phyloP scores from a whole-genome alignment of 2,888 invertebrate genomes.

The Acrobasis repandana region DNA sequence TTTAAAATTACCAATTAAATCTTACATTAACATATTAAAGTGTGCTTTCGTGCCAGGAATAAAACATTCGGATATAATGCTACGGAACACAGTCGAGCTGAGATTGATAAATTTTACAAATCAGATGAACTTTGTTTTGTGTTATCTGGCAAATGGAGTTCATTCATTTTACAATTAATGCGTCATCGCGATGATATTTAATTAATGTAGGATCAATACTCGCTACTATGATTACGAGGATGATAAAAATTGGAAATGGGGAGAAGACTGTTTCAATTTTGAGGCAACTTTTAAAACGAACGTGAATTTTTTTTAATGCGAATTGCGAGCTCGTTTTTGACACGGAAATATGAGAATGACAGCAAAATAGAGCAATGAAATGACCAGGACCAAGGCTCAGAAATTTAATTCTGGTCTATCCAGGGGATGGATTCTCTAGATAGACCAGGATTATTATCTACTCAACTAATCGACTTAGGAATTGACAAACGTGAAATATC shows the following conservation, averaged over 20 bases:
- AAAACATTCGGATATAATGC: constrained; percentile 27
- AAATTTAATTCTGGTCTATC: no score
- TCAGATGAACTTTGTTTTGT: constrained; percentile 14
- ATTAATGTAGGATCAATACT: neutral
- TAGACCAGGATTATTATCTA: no score
- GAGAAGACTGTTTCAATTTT: neutral
- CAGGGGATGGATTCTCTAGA: no score
- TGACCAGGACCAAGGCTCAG: no score
- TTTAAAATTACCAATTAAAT: constrained; percentile 47
- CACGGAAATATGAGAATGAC: no score
- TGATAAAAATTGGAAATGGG: neutral
- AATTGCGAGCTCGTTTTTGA: no score
- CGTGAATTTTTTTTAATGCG: no score
- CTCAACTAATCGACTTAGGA: no score
- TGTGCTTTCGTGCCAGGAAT: constrained; percentile 41
- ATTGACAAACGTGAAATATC: no score
- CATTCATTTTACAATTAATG: constrained; percentile 12
- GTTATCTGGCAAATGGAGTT: constrained; percentile 13
- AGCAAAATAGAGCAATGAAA: no score
- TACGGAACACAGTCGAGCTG: constrained; percentile 26
- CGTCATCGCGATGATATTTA: constrained; percentile 10
- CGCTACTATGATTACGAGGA: neutral
- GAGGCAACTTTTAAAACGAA: neutral
- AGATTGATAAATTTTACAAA: constrained; percentile 11
- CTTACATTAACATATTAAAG: constrained; percentile 39